Base-by-base conservation (phyloP, 2,113 vertebrate genomes). In the Zapornia atra region DNA sequence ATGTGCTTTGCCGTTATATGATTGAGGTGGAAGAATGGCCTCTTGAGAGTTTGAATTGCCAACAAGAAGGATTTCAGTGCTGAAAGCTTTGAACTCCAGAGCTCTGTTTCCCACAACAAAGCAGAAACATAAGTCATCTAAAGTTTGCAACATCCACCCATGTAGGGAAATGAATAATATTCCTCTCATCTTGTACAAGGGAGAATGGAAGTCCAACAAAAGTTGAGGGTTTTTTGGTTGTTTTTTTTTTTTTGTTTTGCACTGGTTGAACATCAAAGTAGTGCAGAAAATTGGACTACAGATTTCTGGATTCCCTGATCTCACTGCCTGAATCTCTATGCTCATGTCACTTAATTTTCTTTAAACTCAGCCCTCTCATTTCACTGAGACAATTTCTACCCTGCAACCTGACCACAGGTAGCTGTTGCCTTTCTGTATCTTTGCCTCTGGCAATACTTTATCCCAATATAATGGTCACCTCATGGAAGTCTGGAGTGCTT, bases 51-150 rank as follows among this genome's bases (percentile, higher is more conserved):
- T 22, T 48, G 69, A 82, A 50, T 72, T 90, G 78, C 90, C 90
- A 88, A 60, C 38, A 90, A 92, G 88, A 95, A 90, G 64, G 72
- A 97, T 92, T 94, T 94, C 88, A 90, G 64, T 29, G 53, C 90
- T 94, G 90, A 86, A 92, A 96, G 93, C 83, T 94, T 90, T 94
- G 88, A 94, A 95, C 94, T 95, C 34, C 42, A 75, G 80, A 95
- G 83, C 77, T 75, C 80, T 92, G 64, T 66, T 92, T 94, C 72
- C 82, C 77, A 88, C 5, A 92, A 79, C 28, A 75, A 93, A 90
- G 69, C 48, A 94, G 89, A 94, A 91, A 78, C 53, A 44, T 89
- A 86, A 94, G 29, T 92, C 42, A 68, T 63, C 91, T 75, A 88
- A 96, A 86, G 69, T 21, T 48, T 84, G 61, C 48, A 92, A 86